Percentiles rank a stretch among this genome's conserved stretches.
phyloP scores from a whole-genome alignment of 2,888 invertebrate genomes.

The Cataglyphis albicans region DNA sequence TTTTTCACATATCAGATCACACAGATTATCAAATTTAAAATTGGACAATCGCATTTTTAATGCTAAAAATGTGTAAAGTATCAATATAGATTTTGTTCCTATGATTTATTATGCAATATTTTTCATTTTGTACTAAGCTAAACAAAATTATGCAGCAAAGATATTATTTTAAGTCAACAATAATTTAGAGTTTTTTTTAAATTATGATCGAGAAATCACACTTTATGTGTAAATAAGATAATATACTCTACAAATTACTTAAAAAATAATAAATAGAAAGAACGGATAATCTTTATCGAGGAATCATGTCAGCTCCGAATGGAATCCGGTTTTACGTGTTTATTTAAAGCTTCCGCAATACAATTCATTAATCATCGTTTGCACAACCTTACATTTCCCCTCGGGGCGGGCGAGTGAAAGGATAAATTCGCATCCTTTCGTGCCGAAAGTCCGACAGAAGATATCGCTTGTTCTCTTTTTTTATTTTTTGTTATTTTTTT shows the following conservation, averaged over 20 bases:
- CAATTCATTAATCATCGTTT: constrained; percentile 74
- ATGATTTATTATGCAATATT: neutral
- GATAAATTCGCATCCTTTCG: constrained; percentile 13
- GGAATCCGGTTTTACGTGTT: constrained; percentile 76
- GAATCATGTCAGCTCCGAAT: neutral
- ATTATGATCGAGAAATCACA: neutral
- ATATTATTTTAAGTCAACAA: neutral
- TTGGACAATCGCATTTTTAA: neutral
- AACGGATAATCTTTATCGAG: neutral
- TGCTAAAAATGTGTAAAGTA: neutral
- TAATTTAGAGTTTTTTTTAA: neutral
- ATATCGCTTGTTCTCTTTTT: neutral
- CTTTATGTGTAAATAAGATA: neutral
- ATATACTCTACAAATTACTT: neutral
- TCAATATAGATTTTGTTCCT: neutral
- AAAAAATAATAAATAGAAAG: neutral
- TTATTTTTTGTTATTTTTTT: neutral
- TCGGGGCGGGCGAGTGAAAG: constrained; percentile 50
- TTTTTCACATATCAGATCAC: neutral
- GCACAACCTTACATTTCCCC: constrained; percentile 72
- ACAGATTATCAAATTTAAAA: neutral
- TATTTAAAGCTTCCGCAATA: constrained; percentile 81
- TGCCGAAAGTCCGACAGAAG: constrained; percentile 14
- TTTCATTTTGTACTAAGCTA: neutral
- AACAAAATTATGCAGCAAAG: neutral